These are phyloP conservation scores for Temnothorax ravouxi DNA, from an alignment of 2,888 invertebrate genomes.

Conservation along the genomic window DNA sequence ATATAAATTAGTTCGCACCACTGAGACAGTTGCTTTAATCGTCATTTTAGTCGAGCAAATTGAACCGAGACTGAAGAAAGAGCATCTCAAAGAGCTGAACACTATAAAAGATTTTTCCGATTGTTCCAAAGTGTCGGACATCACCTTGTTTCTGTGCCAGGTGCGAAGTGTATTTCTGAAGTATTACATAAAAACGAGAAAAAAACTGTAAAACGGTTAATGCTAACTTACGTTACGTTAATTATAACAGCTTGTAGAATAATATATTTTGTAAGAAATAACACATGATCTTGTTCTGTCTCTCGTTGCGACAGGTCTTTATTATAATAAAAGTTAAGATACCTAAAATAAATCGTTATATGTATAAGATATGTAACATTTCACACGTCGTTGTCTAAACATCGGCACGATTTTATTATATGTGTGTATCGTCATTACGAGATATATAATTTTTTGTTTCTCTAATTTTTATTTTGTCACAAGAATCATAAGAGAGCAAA, in stretches of 20 bases:
- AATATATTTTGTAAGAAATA: conserved; percentile 11
- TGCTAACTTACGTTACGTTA: neutral
- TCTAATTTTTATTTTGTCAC: conserved; percentile 16
- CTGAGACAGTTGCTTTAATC: neutral
- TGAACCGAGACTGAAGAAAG: conserved; percentile 77
- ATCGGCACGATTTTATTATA: conserved; percentile 64
- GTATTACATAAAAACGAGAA: conserved; percentile 68
- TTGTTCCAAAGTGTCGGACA: conserved; percentile 69
- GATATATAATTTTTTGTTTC: conserved; percentile 54
- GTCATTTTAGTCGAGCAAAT: conserved; percentile 79
- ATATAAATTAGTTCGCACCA: neutral
- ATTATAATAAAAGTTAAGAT: conserved; percentile 80
- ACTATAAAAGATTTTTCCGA: conserved; percentile 70
- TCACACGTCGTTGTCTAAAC: conserved; percentile 58
- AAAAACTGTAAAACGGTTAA: conserved; percentile 1
- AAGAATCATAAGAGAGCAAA: conserved; percentile 54
- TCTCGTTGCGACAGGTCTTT: conserved; percentile 69
- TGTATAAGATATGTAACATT: conserved; percentile 58
- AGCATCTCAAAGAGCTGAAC: conserved; percentile 74
- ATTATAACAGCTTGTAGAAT: neutral
- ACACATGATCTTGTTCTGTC: neutral
- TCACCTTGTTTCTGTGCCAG: conserved; percentile 78
- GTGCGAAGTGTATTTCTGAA: conserved; percentile 79
- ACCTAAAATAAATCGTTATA: conserved; percentile 70
- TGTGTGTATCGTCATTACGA: conserved; percentile 64